Evolutionary conservation across 2,113 vertebrate genomes (phyloP).

Genomic region (Galbula dea): DNA sequence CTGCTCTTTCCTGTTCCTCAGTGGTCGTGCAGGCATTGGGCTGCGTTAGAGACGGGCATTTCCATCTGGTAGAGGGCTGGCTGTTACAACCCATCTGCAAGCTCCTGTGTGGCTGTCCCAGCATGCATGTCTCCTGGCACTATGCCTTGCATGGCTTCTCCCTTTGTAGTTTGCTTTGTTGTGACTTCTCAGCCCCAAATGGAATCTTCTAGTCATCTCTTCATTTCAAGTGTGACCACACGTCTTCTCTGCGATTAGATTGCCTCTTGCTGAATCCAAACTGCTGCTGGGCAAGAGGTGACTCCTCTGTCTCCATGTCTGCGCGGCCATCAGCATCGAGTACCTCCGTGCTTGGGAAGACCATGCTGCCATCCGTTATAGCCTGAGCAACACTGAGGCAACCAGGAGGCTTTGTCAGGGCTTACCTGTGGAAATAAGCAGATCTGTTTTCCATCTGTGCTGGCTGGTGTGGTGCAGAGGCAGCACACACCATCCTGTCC

Average conservation of each 20-base stretch:
- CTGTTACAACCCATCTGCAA: neutral
- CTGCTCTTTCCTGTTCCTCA: neutral
- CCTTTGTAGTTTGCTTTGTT: neutral
- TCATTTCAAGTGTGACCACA: rapidly evolving
- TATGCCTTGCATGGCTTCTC: slow-evolving; percentile 4
- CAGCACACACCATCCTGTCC: rapidly evolving
- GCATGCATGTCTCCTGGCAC: neutral
- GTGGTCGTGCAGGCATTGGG: neutral
- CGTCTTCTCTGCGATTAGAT: rapidly evolving
- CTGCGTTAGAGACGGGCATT: neutral
- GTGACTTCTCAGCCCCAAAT: neutral
- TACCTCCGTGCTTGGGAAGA: neutral
- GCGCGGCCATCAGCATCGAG: neutral
- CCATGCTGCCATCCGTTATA: neutral
- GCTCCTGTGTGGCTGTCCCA: neutral
- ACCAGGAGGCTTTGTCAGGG: neutral
- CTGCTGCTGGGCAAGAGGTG: neutral
- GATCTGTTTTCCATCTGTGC: neutral
- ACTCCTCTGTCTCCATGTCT: neutral
- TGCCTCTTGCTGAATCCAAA: neutral
- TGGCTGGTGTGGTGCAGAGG: neutral
- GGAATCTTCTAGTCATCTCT: neutral
- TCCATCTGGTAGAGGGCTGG: neutral
- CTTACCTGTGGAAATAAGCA: neutral
- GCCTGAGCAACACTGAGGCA: neutral